Base-by-base conservation (phyloP, 92 coral and sea anemone genomes). In the Bergia sp. region DNA sequence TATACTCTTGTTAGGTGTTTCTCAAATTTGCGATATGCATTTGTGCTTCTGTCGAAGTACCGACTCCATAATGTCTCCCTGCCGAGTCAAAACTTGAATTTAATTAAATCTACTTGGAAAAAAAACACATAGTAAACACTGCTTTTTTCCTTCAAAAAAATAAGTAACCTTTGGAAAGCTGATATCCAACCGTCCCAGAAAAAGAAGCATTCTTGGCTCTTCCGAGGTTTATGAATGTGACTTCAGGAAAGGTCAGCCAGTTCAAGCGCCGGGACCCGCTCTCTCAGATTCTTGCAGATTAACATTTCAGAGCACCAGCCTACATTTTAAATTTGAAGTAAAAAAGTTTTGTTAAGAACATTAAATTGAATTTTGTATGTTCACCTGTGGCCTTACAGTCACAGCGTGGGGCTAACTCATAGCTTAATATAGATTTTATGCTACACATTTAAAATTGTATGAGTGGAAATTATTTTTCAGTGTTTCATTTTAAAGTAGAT, bases 261-360 rank as follows among this genome's bases (percentile, higher is more conserved):
- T 74, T 74, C 44, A 15, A 11, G 78, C 3, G 58, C 58, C 58
- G 58, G 58, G 50, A 45, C 7, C 8, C 8, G 50, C 50, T 45
- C 50, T 45, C 11, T 72, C 76, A 36, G 43, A 72, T 0, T 13
- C 16, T 61, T 81, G 8, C 40, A n/a, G 29, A 72, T 71, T 84
- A 37, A n/a, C 23, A 69, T 47, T 71, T 84, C 79, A 36, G 79
- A 43, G 21, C 79, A 43, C 55, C 64, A 84, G 29, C 71, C 43
- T 37, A 47, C 7, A 84, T 71, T 40, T 71, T 67, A 36, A 40
- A 42, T 71, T 73, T 44, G 29, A n/a, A 69, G 78, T 10, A 84
- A 76, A 65, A 18, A 21, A 64, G 79, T 84, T 65, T 65, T 72
- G 87, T 72, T 84, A 67, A 12, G 87, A 42, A 42, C 75, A 84